Base-by-base conservation (phyloP, 2,113 vertebrate genomes). In the Pipa parva region DNA sequence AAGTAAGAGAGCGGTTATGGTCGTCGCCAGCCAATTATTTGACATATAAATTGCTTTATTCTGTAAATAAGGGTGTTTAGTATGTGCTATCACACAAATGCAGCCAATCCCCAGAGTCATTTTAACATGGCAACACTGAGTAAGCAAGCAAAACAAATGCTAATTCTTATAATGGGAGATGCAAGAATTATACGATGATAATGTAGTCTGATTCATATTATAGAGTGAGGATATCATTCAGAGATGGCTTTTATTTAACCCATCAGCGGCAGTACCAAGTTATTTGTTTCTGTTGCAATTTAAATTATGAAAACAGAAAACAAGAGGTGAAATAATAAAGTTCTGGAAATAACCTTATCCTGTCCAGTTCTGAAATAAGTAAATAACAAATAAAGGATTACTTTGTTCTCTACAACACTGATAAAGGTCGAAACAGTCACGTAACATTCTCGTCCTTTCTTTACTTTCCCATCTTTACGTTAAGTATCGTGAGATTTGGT, bases 11-110 rank as follows among this genome's bases (percentile, higher is more conserved):
- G 22, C 37, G 57, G 65, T 60, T 69, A 59, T 48, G 65, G 57
- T 69, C 60, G 56, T 69, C 52, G 65, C 60, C 57, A 60, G 13
- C 46, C 57, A 69, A 69, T 69, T 60, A 69, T 69, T 60, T 69
- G 65, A 69, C 65, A 69, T 69, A 69, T 51, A 60, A 69, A 69
- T 60, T 29, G 57, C 65, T 69, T 69, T 69, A 60, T 69, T 69
- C 64, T 68, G 64, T 59, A 68, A 68, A 68, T 68, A 68, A 68
- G 56, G 31, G 45, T 48, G 55, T 68, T 68, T 59, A 37, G 45
- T 59, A 51, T 52, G 56, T 15, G 65, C 65, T 69, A 69, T 69
- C 65, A 48, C 54, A 69, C 24, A 50, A 60, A 49, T 52, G 57
- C 65, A 69, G 65, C 56, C 45, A 69, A 69, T 60, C 65, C 65